Evolutionary conservation across 2,797 vertebrate species (phyloP).

Genomic region (Tapera naevia): DNA sequence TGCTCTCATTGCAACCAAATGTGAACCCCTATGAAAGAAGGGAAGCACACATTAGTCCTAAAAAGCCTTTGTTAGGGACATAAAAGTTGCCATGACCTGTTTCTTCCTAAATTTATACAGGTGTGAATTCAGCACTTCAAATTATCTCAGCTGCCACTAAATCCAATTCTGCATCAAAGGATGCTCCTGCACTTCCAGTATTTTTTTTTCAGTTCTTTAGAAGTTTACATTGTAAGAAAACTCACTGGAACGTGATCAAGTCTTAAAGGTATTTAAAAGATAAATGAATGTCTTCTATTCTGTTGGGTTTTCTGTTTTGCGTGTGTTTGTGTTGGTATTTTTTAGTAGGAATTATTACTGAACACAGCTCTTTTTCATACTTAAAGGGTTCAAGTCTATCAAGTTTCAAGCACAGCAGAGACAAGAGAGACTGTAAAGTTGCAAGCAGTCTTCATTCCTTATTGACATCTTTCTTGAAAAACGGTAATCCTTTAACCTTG

Average conservation of each 20-base stretch:
- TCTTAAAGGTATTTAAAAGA: not conserved
- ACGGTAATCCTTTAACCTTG: slow-evolving; percentile 26
- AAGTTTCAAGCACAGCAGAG: not conserved
- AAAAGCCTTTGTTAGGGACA: not conserved
- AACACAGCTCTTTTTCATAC: not conserved
- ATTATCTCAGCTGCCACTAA: not conserved
- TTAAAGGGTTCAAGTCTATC: not conserved
- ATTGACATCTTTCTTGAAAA: slow-evolving; percentile 43
- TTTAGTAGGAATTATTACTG: not conserved
- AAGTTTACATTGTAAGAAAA: not conserved
- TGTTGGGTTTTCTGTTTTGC: not conserved
- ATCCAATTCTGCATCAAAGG: not conserved
- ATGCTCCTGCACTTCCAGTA: not conserved
- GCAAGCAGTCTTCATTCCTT: not conserved
- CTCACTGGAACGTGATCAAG: not conserved
- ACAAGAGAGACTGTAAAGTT: not conserved
- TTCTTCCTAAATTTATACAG: not conserved
- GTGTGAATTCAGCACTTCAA: not conserved
- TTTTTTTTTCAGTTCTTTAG: not conserved
- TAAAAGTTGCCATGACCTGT: not conserved
- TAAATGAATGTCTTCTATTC: not conserved
- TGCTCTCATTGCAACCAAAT: not conserved
- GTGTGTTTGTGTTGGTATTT: not conserved
- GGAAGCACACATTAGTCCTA: not conserved
- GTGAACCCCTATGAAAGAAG: not conserved